Evolutionary conservation across 2,888 invertebrate genomes (phyloP), one percentile per base, ranked within the genome.

Genomic region (Alitta virens): DNA sequence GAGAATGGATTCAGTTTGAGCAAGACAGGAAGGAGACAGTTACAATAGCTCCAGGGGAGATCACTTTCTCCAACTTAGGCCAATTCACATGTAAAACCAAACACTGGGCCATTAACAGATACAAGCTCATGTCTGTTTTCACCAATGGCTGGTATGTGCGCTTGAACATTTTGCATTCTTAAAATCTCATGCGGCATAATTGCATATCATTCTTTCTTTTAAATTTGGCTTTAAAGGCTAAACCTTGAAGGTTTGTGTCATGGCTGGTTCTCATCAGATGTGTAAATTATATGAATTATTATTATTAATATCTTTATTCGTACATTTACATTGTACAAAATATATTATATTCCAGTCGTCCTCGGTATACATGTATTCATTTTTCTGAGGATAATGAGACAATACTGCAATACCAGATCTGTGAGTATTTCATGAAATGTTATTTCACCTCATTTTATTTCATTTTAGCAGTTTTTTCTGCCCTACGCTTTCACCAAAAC

Each of bases 141-240:
- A 63, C 66, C 2, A 78, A 79, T 66, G 79, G 79, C 49, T 80
- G 79, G 79, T 79, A 66, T 60, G 73, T 66, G 49, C n/a, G 12
- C 49, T 23, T 49, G 18, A 7, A 7, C 49, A 7, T 49, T 21
- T 49, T 23, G 23, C 23, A 49, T 49, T 49, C 49, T 7, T 49
- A n/a, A 21, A 7, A 16, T 16, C 49, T 49, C 16, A 9, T 49
- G 3, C 18, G 3, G 23, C 18, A 21, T 49, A 49, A 7, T 49
- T 49, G 23, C 49, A 49, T 23, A 21, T 49, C 3, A 9, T 49
- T 21, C n/a, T n/a, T n/a, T n/a, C n/a, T n/a, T n/a, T n/a, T n/a
- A n/a, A n/a, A n/a, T n/a, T n/a, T n/a, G n/a, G n/a, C n/a, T n/a
- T n/a, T n/a, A n/a, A n/a, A n/a, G n/a, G n/a, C n/a, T n/a, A n/a